Percentiles rank a stretch among this genome's conserved stretches.
These are phyloP conservation scores for Stenopsyche tienmushanensis DNA, from an alignment of 1,140 invertebrate species.

Conservation along the genomic window DNA sequence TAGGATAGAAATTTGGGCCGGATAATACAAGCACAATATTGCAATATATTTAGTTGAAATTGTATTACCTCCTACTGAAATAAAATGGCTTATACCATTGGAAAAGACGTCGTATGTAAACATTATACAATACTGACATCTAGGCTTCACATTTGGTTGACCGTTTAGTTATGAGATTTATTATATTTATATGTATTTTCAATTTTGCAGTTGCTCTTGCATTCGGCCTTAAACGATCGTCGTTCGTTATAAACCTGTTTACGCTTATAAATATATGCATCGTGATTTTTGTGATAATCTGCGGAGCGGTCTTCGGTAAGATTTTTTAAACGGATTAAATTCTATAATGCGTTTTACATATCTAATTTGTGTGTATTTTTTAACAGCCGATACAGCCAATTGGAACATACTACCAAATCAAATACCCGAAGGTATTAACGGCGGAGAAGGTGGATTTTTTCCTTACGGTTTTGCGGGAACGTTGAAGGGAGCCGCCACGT, in stretches of 20 bases:
- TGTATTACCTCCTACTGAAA: too few species aligned
- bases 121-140: too few species aligned
- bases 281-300: slow-evolving; percentile 76
- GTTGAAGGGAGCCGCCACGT: slow-evolving; percentile 83
- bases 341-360: neutral
- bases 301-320: slow-evolving; percentile 66
- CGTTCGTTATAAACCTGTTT: slow-evolving; percentile 80
- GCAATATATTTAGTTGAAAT: too few species aligned
- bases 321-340: slow-evolving; percentile 1
- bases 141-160: neutral
- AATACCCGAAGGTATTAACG: neutral
- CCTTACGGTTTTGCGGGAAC: slow-evolving; percentile 79
- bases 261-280: slow-evolving; percentile 82
- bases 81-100: too few species aligned
- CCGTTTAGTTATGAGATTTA: neutral
- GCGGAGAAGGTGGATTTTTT: slow-evolving; percentile 76
- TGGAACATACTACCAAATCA: slow-evolving; percentile 44
- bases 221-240: slow-evolving; percentile 82
- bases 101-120: too few species aligned
- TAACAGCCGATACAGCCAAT: slow-evolving; percentile 48
- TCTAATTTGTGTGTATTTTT: slow-evolving; percentile 9
- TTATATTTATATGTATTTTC: slow-evolving; percentile 16
- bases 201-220: slow-evolving; percentile 66
- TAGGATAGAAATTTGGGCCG: too few species aligned
- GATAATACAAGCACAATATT: too few species aligned